A percentile compares a stretch with the other conserved stretches of the same genome.
Conservation (phyloP, 2,888 invertebrate species). For the Baccha elongata region DNA sequence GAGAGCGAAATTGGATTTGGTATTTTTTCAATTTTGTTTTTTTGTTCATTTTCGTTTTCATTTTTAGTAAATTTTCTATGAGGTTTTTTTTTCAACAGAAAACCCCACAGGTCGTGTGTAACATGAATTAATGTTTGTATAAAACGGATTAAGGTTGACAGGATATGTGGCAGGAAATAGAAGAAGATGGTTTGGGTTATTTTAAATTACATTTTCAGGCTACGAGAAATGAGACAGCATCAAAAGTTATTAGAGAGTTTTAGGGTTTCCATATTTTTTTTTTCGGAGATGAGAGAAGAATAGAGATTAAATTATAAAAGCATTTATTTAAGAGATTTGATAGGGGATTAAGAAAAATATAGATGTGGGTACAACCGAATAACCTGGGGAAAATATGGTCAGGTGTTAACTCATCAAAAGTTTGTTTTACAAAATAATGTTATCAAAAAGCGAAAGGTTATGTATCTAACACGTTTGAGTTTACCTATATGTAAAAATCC, state of each 20-base stretch:
- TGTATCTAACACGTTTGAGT: too few species aligned
- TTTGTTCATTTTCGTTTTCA: conserved; percentile 20
- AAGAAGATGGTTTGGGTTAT: conserved; percentile 45
- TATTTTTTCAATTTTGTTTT: conserved; percentile 12
- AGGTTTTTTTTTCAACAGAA: conserved; percentile 16
- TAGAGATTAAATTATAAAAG: conserved; percentile 12
- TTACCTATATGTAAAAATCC: too few species aligned
- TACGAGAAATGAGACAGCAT: conserved; percentile 49
- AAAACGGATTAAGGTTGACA: conserved; percentile 67
- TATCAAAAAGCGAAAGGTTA: too few species aligned
- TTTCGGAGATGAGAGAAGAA: background rate
- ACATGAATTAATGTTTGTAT: conserved; percentile 67
- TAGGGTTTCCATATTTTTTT: conserved; percentile 1
- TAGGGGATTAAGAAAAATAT: conserved; percentile 5
- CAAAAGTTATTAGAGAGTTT: conserved; percentile 41
- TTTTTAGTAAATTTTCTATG: background rate
- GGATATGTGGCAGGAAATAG: conserved; percentile 60
- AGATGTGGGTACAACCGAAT: background rate
- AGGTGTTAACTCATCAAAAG: conserved; percentile 32
- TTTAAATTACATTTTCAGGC: conserved; percentile 67
- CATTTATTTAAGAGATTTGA: conserved; percentile 2
- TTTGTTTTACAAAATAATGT: too few species aligned
- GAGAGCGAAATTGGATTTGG: conserved; percentile 63
- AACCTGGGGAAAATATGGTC: conserved; percentile 27
- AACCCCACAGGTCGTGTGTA: conserved; percentile 30